Evolutionary conservation across 1,140 invertebrate genomes (phyloP).

Genomic region (Scylla paramamosain): DNA sequence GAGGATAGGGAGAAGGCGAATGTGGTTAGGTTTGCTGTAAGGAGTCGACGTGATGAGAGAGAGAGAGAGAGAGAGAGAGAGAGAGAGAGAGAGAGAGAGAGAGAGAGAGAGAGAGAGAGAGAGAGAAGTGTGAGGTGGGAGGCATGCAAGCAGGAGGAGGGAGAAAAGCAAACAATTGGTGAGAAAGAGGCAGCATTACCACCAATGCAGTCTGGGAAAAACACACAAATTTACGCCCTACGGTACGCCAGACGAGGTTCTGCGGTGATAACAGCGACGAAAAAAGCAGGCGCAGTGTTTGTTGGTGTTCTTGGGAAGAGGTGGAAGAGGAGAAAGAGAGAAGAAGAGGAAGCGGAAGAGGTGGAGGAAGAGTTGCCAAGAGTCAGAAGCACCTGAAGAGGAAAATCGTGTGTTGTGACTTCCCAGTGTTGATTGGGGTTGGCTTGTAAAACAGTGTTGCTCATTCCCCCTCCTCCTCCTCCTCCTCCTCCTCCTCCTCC

Average conservation of each 20-base stretch:
- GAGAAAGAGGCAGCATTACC: conserved; percentile 15
- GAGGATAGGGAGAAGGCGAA: not conserved
- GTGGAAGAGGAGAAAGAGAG: not conserved
- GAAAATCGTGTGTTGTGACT: not conserved
- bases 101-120: not conserved
- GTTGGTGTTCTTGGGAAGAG: not conserved
- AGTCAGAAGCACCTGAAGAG: not conserved
- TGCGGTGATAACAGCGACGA: not conserved
- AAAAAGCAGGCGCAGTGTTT: not conserved
- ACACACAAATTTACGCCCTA: conserved; percentile 22
- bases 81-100: not conserved
- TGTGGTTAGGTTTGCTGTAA: not conserved
- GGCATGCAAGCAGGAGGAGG: not conserved
- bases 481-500: not conserved
- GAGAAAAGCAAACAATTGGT: conserved; percentile 4
- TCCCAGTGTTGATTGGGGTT: not conserved
- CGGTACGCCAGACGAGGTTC: not conserved
- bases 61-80: not conserved
- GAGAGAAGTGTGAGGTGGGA: not conserved
- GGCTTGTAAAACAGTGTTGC: not conserved
- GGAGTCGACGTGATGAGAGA: not conserved
- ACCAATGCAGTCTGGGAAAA: conserved; percentile 21
- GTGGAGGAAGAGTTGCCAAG: not conserved
- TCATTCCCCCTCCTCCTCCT: not conserved
- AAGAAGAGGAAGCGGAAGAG: not conserved